phyloP scores from a whole-genome alignment of 2,888 invertebrate species.

The Dione juno region DNA sequence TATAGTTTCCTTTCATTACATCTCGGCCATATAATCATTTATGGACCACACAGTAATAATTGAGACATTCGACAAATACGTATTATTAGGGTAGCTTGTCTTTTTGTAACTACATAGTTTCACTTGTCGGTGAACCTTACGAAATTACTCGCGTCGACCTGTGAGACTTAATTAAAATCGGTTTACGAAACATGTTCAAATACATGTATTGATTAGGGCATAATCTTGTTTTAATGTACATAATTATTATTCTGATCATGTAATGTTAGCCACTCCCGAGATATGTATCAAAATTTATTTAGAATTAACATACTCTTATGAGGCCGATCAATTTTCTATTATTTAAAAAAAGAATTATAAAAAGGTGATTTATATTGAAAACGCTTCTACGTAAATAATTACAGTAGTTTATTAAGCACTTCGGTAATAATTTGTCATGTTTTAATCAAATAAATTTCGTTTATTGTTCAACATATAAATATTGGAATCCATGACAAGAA shows the following conservation, averaged over 20 bases:
- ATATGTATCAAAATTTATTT: conserved; percentile 55
- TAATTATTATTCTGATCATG: conserved; percentile 66
- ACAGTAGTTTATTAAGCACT: neutral
- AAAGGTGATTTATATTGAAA: conserved; percentile 6
- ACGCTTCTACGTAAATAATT: conserved; percentile 1
- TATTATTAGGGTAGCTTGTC: conserved; percentile 58
- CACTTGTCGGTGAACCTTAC: conserved; percentile 52
- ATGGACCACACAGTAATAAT: conserved; percentile 78
- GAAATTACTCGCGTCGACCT: conserved; percentile 51
- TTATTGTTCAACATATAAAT: conserved; percentile 18
- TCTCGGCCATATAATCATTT: conserved; percentile 65
- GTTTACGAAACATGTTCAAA: conserved; percentile 58
- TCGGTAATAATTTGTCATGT: neutral
- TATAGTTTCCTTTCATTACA: conserved; percentile 67
- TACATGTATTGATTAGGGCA: conserved; percentile 59
- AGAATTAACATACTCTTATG: conserved; percentile 41
- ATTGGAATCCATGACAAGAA: conserved; percentile 35
- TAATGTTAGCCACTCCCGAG: conserved; percentile 55
- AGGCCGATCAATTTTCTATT: conserved; percentile 31
- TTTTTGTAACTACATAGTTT: conserved; percentile 59
- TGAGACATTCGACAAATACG: conserved; percentile 73
- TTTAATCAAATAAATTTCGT: neutral
- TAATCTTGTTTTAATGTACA: conserved; percentile 69
- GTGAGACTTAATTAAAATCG: conserved; percentile 59
- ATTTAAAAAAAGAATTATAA: neutral